Evolutionary conservation across 2,113 vertebrate genomes (phyloP).

Genomic region (Percina caprodes): DNA sequence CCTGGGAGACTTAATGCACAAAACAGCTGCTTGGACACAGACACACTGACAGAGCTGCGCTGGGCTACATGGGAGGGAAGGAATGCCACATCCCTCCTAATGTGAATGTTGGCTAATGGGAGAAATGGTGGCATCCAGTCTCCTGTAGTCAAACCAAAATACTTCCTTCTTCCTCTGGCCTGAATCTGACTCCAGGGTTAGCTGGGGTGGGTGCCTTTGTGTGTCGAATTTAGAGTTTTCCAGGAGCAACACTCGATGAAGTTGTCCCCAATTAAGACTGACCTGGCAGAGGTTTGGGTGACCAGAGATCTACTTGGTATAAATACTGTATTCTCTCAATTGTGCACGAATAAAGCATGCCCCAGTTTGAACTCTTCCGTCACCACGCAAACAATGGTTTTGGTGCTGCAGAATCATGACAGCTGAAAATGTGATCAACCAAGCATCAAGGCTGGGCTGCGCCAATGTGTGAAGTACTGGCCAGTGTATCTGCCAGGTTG

Average conservation of each 20-base stretch:
- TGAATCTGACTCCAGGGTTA: constrained; percentile 54
- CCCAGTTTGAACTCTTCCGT: constrained; percentile 63
- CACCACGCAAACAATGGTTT: constrained; percentile 62
- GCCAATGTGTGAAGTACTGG: constrained; percentile 50
- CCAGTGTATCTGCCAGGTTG: constrained; percentile 36
- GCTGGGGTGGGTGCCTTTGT: constrained; percentile 56
- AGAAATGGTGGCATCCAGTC: constrained; percentile 11
- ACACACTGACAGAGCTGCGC: constrained; percentile 36
- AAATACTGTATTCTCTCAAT: constrained; percentile 67
- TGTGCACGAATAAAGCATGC: constrained; percentile 63
- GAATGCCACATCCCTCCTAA: constrained; percentile 51
- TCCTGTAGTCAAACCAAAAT: constrained; percentile 41
- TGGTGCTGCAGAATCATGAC: constrained; percentile 70
- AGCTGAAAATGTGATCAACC: constrained; percentile 72
- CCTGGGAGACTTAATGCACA: constrained; percentile 56
- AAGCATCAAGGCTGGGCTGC: constrained; percentile 57
- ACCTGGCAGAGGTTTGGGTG: constrained; percentile 59
- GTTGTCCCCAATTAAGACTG: constrained; percentile 58
- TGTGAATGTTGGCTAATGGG: constrained; percentile 47
- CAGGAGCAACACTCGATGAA: constrained; percentile 37
- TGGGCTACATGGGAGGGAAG: constrained; percentile 25
- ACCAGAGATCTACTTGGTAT: constrained; percentile 64
- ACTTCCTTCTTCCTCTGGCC: constrained; percentile 50
- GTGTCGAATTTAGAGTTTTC: constrained; percentile 56
- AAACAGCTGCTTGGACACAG: constrained; percentile 71